phyloP scores from a whole-genome alignment of 2,113 vertebrate genomes.

The Gadus macrocephalus region DNA sequence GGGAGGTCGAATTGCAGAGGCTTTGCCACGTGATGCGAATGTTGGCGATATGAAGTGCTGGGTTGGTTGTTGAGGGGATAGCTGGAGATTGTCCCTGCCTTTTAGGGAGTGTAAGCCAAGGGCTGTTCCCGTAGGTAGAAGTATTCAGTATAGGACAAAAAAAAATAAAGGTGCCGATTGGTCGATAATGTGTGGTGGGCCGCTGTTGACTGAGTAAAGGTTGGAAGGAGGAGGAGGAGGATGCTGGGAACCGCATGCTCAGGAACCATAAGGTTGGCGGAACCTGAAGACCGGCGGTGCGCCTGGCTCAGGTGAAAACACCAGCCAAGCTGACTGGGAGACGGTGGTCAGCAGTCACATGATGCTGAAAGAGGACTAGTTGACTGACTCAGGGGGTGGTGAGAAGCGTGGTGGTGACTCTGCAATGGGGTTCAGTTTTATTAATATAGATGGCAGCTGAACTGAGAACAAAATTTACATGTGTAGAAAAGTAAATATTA shows the following conservation, averaged over 20 bases:
- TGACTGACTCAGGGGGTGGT: constrained; percentile 99
- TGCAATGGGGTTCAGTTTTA: constrained; percentile 99
- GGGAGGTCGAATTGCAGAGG: constrained; percentile 99
- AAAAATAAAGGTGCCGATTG: constrained; percentile 91
- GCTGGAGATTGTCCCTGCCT: constrained; percentile 95
- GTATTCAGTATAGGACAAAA: constrained; percentile 92
- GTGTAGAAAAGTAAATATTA: constrained; percentile 71
- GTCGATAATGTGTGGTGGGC: constrained; percentile 93
- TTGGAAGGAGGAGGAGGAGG: constrained; percentile 83
- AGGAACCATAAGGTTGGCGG: constrained; percentile 97
- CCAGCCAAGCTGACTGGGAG: constrained; percentile 97
- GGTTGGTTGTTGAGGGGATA: constrained; percentile 83
- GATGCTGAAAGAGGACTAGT: constrained; percentile 99
- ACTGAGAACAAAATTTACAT: constrained; percentile 88
- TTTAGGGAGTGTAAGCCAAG: constrained; percentile 92
- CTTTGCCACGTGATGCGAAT: constrained; percentile 98
- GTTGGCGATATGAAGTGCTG: constrained; percentile 82
- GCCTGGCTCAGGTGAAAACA: constrained; percentile 99
- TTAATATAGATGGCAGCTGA: constrained; percentile 94
- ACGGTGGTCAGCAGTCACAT: constrained; percentile 99
- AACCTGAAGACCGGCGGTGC: constrained; percentile 97
- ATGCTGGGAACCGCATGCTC: constrained; percentile 99
- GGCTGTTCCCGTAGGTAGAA: constrained; percentile 96
- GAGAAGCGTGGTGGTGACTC: constrained; percentile 99
- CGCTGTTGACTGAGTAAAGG: constrained; percentile 95